Conservation (phyloP, 2,888 invertebrate species). For the Lasioglossum marginatum region DNA sequence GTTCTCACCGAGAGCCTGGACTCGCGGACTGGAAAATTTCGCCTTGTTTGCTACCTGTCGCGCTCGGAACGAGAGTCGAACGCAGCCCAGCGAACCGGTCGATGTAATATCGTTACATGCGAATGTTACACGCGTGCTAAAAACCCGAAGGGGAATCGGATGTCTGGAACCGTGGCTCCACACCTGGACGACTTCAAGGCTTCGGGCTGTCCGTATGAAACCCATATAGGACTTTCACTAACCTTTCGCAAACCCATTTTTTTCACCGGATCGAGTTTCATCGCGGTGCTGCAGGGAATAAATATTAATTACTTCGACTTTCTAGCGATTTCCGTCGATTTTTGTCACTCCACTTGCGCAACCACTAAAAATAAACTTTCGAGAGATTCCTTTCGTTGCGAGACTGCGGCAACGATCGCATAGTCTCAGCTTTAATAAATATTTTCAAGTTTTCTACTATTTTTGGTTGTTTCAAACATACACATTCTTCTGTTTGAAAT, state of each 20-base stretch:
- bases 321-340: conserved; percentile 8
- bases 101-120: neutral
- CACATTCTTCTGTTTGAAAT: neutral
- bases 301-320: conserved; percentile 11
- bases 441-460: neutral
- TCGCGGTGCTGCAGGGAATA: conserved; percentile 10
- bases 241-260: conserved; percentile 34
- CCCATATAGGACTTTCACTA: conserved; percentile 33
- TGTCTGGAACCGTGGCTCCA: neutral
- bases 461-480: neutral
- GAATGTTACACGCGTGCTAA: conserved; percentile 19
- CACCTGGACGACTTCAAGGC: conserved; percentile 15
- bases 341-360: neutral
- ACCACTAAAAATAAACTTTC: neutral
- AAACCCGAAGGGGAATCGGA: neutral
- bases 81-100: neutral
- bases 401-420: neutral
- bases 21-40: conserved; percentile 23
- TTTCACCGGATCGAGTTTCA: conserved; percentile 24
- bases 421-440: neutral
- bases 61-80: neutral
- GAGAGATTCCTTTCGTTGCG: neutral
- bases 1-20: conserved; percentile 28
- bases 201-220: conserved; percentile 5
- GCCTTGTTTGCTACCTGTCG: conserved; percentile 24